Percentiles rank a stretch among this genome's conserved stretches.
phyloP scores from a whole-genome alignment of 2,888 invertebrate genomes.

The Drosophila anomelani region DNA sequence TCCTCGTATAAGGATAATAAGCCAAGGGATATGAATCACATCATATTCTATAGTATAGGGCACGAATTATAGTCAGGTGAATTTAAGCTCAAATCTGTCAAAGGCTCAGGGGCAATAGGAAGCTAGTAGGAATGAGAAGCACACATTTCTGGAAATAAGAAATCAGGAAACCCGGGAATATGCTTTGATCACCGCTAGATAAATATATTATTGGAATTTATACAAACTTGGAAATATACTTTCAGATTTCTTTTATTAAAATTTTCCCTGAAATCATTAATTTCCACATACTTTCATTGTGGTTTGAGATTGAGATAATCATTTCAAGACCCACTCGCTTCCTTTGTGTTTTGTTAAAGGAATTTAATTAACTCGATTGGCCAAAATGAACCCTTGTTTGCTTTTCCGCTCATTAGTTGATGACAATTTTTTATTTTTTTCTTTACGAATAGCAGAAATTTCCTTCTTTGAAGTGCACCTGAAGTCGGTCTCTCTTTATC shows the following conservation, averaged over 20 bases:
- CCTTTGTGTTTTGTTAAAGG: constrained; percentile 5
- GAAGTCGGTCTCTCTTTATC: constrained; percentile 2
- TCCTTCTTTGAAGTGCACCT: constrained; percentile 37
- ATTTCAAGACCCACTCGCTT: neutral
- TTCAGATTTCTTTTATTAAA: neutral
- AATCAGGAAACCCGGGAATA: neutral
- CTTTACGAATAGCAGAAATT: constrained; percentile 4
- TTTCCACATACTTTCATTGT: neutral
- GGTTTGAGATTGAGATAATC: neutral
- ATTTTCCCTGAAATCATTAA: neutral
- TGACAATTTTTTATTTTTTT: constrained; percentile 11
- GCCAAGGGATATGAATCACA: constrained; percentile 21
- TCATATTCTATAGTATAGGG: neutral
- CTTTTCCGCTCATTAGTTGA: constrained; percentile 28
- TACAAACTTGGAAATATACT: neutral
- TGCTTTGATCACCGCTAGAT: neutral
- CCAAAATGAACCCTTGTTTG: constrained; percentile 4
- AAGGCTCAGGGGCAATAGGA: neutral
- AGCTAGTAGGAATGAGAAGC: neutral
- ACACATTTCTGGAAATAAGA: neutral
- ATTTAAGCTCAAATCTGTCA: constrained; percentile 1
- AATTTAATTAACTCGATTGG: constrained; percentile 34
- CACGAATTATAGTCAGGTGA: constrained; percentile 11
- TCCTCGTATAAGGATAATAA: constrained; percentile 44
- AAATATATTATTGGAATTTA: neutral